Evolutionary conservation across 2,797 vertebrate species (phyloP), one percentile per base, ranked within the genome.

Genomic region (Buceros bicornis): DNA sequence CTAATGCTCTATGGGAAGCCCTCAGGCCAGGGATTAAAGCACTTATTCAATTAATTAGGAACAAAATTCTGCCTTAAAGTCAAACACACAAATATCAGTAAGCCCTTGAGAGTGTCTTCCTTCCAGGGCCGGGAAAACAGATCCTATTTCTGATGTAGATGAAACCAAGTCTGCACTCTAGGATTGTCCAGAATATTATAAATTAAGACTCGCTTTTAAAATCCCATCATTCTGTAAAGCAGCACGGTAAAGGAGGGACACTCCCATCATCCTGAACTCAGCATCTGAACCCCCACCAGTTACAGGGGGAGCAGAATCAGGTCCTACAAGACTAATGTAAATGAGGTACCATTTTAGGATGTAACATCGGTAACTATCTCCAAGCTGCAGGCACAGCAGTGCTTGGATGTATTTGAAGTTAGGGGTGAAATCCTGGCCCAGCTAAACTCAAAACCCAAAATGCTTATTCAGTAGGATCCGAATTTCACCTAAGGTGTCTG

Each of bases 1-100:
- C 97, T 98, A 98, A 98, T 98, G 97, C 97, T 91, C 97, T 90
- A 90, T 96, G 98, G 98, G 98, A 98, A 98, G 96, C 97, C 98
- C 97, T 97, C 96, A 88, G 98, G 98, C 97, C 95, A 94, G 90
- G 97, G 98, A 98, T 98, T 98, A 98, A 97, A 97, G 97, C 96
- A 96, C 97, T 98, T 97, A 97, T 70, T 97, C 97, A 97, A 98
- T 98, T 98, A 98, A 98, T 98, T 98, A 98, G 96, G 96, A 97
- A 97, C 95, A 96, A 97, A 95, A 95, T 95, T 94, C 96, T 95
- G 95, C 95, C 95, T 91, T 85, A 92, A 96, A 96, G 93, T 95
- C 97, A 96, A 94, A 97, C 97, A 97, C 97, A 94, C 96, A 98
- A 97, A 97, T 97, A 97, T 95, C 91, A 58, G 91, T 94, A 91